Conservation (phyloP, 2,888 invertebrate species). For the Idaea aversata region DNA sequence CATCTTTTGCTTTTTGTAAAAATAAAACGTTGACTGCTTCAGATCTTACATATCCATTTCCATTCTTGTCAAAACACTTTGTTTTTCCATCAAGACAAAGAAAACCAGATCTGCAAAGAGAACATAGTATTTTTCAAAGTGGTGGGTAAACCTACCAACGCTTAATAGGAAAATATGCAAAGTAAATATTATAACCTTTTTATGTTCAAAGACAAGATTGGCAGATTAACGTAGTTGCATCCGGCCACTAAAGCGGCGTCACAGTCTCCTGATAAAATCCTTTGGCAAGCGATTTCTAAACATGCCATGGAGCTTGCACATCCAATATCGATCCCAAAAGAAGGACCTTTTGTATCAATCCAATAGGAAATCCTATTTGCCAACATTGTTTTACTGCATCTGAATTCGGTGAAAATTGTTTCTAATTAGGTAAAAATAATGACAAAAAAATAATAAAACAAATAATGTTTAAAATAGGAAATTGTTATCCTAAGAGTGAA, state of each 20-base stretch:
- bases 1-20: constrained; percentile 41
- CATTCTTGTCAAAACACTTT: constrained; percentile 87
- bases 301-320: constrained; percentile 50
- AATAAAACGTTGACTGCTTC: no score
- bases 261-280: constrained; percentile 43
- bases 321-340: constrained; percentile 47
- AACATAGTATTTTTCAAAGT: no score
- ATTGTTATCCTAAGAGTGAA: no score
- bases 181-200: constrained; percentile 37
- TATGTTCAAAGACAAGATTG: constrained; percentile 47
- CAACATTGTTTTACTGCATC: constrained; percentile 53
- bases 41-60: no score
- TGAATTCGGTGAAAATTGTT: constrained; percentile 19
- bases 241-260: constrained; percentile 61
- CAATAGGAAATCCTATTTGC: constrained; percentile 63
- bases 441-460: no score
- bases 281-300: constrained; percentile 48
- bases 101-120: constrained; percentile 26
- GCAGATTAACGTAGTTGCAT: constrained; percentile 77
- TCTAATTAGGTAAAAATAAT: no score
- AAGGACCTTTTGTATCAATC: constrained; percentile 56
- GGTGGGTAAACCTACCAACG: no score
- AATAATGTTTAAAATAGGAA: no score
- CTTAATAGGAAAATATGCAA: no score
- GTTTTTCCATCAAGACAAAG: constrained; percentile 85